Percentiles rank a stretch among this genome's conserved stretches.
Evolutionary conservation across 2,797 vertebrate genomes (phyloP).

Genomic region (Okamejei kenojei): DNA sequence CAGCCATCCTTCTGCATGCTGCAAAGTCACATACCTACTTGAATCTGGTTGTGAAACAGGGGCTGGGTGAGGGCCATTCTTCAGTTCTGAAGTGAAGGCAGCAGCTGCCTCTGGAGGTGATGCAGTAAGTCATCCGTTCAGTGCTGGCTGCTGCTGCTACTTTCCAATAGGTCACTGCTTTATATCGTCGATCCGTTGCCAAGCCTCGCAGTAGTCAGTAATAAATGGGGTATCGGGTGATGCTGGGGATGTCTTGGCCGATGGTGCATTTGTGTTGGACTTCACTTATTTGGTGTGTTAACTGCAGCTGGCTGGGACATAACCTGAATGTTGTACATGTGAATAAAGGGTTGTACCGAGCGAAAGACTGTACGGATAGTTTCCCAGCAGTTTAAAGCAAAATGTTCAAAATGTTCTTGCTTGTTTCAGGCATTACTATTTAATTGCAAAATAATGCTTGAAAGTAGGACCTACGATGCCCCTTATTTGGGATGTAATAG

Average conservation of each 20-base stretch:
- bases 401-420: neutral
- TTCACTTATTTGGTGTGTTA: neutral
- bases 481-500: too few relatives aligned
- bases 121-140: neutral
- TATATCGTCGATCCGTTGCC: neutral
- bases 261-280: neutral
- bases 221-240: neutral
- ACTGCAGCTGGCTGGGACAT: neutral
- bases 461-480: too few relatives aligned
- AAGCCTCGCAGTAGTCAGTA: neutral
- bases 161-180: neutral
- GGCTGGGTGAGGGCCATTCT: neutral
- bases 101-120: neutral
- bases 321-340: neutral
- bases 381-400: neutral
- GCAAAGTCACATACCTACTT: neutral
- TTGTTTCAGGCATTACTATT: neutral
- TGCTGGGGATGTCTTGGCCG: neutral
- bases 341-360: neutral
- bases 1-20: neutral
- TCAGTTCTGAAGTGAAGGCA: neutral
- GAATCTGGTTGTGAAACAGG: neutral
- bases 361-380: neutral
- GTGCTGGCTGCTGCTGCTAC: neutral
- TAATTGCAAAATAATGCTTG: neutral